phyloP scores from a whole-genome alignment of 1,140 invertebrate species.

The Ooceraea biroi region DNA sequence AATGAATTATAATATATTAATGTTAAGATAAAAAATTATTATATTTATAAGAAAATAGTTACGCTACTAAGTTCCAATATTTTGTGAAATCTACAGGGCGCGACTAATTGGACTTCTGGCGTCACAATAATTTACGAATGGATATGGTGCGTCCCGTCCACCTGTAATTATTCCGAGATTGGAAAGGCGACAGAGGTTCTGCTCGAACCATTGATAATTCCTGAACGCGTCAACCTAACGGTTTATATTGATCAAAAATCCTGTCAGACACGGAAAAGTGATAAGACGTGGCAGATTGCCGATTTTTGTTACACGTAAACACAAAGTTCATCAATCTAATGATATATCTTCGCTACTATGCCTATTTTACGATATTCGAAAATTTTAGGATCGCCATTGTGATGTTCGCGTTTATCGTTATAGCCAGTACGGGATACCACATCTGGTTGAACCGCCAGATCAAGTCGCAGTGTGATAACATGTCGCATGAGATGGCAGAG shows the following conservation, averaged over 20 bases:
- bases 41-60: neutral
- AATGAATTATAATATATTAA: no score
- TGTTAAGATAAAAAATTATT: no score
- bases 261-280: conserved; percentile 71
- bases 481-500: conserved; percentile 41
- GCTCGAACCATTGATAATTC: conserved; percentile 74
- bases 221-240: conserved; percentile 75
- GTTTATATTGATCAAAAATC: conserved; percentile 69
- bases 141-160: conserved; percentile 81
- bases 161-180: conserved; percentile 75
- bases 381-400: conserved; percentile 71
- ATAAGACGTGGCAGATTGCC: conserved; percentile 63
- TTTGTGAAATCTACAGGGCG: conserved; percentile 57
- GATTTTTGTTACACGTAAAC: conserved; percentile 79
- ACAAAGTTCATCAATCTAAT: neutral
- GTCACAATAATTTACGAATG: conserved; percentile 75
- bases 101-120: conserved; percentile 59
- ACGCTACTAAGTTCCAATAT: neutral
- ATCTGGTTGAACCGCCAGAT: conserved; percentile 60
- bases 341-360: neutral
- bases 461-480: conserved; percentile 32
- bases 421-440: conserved; percentile 78
- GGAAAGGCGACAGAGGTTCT: conserved; percentile 69
- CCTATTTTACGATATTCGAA: neutral
- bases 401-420: conserved; percentile 69